Base-by-base conservation (phyloP, 2,113 vertebrate species). In the Anseranas semipalmata region DNA sequence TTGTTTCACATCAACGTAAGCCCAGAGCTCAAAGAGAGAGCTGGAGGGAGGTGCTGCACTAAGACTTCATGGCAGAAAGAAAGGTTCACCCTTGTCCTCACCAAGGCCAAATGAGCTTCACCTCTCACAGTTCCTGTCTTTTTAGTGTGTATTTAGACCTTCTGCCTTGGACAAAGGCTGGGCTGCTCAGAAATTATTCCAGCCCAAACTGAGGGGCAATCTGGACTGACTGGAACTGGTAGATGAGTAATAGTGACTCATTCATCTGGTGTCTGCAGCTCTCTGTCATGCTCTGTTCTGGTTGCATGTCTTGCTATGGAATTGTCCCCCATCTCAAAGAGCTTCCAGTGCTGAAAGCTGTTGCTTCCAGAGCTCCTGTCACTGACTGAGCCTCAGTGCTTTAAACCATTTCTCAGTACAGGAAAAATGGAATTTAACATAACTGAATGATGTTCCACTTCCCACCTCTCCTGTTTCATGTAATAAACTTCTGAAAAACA, bases 81-180 rank as follows among this genome's bases (percentile, higher is more conserved):
- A 27, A 19, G 11, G 7, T 5, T 90, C 67, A 11, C 5, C 56
- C 45, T 33, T 1, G 24, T 9, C 35, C 73, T 45, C 78, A 7
- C 20, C n/a, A 5, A 8, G 41, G 58, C 15, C 41, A 6, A 24
- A 37, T 0, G 18, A 46, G 37, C 37, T 48, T 53, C 22, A 2
- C 43, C 52, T 10, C 12, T 0, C 22, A 2, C 53, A 11, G 14
- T 22, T 39, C 48, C n/a, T 0, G 3, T 25, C 6, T 68, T 85
- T 53, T 72, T 1, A 1, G 30, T 15, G 58, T 8, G 0, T 7
- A 3, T 72, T 56, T 60, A 5, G 5, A 8, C 24, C 48, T 27
- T 46, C 32, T 77, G 46, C 12, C 52, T 35, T 9, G 33, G 21
- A 21, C 15, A 39, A 46, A 56, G 78, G 12, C 41, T 62, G 58